Percentiles rank a stretch among this genome's conserved stretches.
Conservation (phyloP, 2,888 invertebrate genomes). For the Andrena flavipes region DNA sequence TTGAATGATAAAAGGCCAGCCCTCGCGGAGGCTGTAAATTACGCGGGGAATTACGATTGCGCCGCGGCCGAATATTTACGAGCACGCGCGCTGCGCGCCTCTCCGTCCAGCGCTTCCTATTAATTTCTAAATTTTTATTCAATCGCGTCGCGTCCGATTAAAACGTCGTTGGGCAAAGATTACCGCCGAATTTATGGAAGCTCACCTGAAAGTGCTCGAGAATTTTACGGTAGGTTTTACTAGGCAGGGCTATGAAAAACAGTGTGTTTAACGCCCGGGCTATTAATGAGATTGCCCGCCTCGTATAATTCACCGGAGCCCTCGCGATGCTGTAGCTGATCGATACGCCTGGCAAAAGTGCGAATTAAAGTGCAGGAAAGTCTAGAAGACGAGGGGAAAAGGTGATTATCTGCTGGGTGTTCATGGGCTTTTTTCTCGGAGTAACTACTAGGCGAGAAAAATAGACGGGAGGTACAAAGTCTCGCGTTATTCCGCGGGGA, state of each 20-base stretch:
- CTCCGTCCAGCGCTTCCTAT: constrained; percentile 31
- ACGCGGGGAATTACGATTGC: constrained; percentile 52
- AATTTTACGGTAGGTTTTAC: constrained; percentile 38
- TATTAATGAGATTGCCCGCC: constrained; percentile 46
- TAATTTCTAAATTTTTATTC: constrained; percentile 46
- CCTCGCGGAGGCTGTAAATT: constrained; percentile 52
- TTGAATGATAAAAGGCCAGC: constrained; percentile 57
- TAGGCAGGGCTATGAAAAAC: constrained; percentile 33
- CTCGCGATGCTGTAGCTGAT: constrained; percentile 38
- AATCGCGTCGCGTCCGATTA: constrained; percentile 8
- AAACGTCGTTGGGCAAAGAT: background rate
- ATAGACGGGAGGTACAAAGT: background rate
- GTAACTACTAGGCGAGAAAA: background rate
- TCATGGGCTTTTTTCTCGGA: constrained; percentile 2
- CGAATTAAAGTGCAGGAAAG: constrained; percentile 52
- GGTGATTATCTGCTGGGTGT: constrained; percentile 42
- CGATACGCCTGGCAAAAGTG: constrained; percentile 54
- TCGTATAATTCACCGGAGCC: constrained; percentile 34
- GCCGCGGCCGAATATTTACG: constrained; percentile 50
- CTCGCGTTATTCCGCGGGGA: background rate
- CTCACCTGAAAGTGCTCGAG: constrained; percentile 11
- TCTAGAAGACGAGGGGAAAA: constrained; percentile 41
- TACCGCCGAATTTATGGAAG: constrained; percentile 26
- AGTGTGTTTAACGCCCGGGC: constrained; percentile 20
- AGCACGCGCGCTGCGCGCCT: background rate